Evolutionary conservation across 1,140 invertebrate genomes (phyloP).

Genomic region (Manduca sexta): DNA sequence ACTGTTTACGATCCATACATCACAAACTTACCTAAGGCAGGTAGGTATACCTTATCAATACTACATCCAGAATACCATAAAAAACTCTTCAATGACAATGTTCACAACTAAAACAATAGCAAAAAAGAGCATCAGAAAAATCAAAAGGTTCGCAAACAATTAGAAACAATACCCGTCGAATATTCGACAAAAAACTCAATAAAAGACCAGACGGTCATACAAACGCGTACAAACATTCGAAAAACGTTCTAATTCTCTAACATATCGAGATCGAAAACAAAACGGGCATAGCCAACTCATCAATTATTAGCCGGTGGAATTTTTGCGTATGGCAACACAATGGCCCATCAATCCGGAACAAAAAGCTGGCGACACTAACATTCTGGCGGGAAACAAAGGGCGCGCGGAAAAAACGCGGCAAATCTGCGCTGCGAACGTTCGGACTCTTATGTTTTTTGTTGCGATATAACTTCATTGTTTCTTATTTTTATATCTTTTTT

Average conservation of each 20-base stretch:
- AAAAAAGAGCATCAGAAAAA: not conserved
- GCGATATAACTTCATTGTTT: too few species aligned
- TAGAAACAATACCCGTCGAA: not conserved
- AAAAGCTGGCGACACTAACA: slow-evolving; percentile 52
- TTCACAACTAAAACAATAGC: not conserved
- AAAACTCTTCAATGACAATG: too few species aligned
- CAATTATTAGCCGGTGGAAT: slow-evolving; percentile 50
- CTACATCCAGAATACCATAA: too few species aligned
- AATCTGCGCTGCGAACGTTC: too few species aligned
- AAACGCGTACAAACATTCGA: slow-evolving; percentile 16
- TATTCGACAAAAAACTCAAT: not conserved
- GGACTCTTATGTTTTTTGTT: too few species aligned
- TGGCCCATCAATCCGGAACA: slow-evolving; percentile 49
- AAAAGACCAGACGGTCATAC: slow-evolving; percentile 4
- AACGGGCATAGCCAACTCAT: slow-evolving; percentile 27
- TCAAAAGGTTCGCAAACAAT: not conserved
- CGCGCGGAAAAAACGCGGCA: slow-evolving; percentile 37
- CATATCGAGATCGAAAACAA: slow-evolving; percentile 32
- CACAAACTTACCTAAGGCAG: too few species aligned
- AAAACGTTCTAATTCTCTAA: slow-evolving; percentile 49
- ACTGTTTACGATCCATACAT: too few species aligned
- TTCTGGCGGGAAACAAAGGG: slow-evolving; percentile 34
- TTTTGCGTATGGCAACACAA: slow-evolving; percentile 51
- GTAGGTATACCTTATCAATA: too few species aligned
- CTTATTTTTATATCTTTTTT: too few species aligned